A percentile compares a stretch with the other conserved stretches of the same genome.
Evolutionary conservation across 2,797 vertebrate genomes (phyloP).

Genomic region (Melanotaenia maccullochi): DNA sequence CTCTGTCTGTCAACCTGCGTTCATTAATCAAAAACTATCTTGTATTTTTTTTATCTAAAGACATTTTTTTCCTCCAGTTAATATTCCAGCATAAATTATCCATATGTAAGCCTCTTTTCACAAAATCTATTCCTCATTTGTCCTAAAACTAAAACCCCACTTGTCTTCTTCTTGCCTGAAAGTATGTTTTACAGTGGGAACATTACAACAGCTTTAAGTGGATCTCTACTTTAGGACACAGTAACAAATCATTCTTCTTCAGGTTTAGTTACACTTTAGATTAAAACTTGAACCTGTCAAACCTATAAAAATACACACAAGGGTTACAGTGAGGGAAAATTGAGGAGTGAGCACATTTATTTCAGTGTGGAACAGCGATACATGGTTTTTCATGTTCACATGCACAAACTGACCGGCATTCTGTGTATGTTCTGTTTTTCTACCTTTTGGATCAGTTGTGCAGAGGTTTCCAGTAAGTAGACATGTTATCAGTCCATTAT

Average conservation of each 20-base stretch:
- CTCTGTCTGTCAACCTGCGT: conserved; percentile 3
- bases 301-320: not conserved
- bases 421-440: not conserved
- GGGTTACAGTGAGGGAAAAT: not conserved
- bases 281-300: not conserved
- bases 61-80: not conserved
- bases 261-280: not conserved
- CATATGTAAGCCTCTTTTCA: not conserved
- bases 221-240: not conserved
- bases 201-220: not conserved
- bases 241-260: not conserved
- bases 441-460: not conserved
- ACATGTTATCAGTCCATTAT: not conserved
- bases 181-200: not conserved
- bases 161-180: not conserved
- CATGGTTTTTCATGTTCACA: not conserved
- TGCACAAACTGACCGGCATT: not conserved
- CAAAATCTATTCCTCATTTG: not conserved
- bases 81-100: conserved; percentile 6
- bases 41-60: not conserved
- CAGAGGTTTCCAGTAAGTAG: not conserved
- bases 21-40: conserved; percentile 9
- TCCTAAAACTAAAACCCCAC: not conserved
- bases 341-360: not conserved
- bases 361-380: not conserved